Base-by-base conservation (phyloP, 2,797 vertebrate genomes). In the Halcyon chelicuti region DNA sequence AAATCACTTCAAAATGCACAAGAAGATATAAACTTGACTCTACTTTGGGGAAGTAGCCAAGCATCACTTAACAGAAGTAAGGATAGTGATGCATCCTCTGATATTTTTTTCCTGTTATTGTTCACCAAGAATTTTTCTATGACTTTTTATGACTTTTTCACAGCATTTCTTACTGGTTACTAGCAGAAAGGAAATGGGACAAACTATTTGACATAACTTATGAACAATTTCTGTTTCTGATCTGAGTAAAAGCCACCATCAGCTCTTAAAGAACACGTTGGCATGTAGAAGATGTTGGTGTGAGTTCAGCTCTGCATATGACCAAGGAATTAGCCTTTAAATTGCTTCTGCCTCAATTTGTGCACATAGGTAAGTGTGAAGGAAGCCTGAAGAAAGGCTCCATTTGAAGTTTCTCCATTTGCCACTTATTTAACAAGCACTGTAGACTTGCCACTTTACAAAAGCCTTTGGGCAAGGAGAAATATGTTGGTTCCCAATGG, bases 1-100 rank as follows among this genome's bases (percentile, higher is more conserved):
- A 82, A 94, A 79, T 46, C 23, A 58, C 58, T 86, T 91, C 70
- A 91, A 96, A 94, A 92, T 51, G 21, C n/a, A 37, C 37, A 71
- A 93, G 37, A 75, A 76, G 31, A 42, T 37, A 74, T 13, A 70
- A 73, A 26, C 22, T 37, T 76, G 73, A 71, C 40, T 67, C 14
- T 62, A n/a, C 39, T 57, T 46, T 7, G 17, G 51, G 70, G 25
- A 68, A 82, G 49, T 74, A 87, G 23, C 35, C 54, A 65, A 74
- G 19, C 21, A 71, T 2, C 26, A 68, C 61, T 49, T 51, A 82
- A 80, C 3, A 71, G n/a, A 73, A 85, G 68, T 74, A 37, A 83
- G 21, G 54, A 57, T 52, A 85, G 87, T 39, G 4, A 7, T 88
- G 18, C 22, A 63, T 77, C 29, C 14, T 60, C 29, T 29, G 26